Evolutionary conservation across 2,888 invertebrate species (phyloP).

Genomic region (Trimorus sp.): DNA sequence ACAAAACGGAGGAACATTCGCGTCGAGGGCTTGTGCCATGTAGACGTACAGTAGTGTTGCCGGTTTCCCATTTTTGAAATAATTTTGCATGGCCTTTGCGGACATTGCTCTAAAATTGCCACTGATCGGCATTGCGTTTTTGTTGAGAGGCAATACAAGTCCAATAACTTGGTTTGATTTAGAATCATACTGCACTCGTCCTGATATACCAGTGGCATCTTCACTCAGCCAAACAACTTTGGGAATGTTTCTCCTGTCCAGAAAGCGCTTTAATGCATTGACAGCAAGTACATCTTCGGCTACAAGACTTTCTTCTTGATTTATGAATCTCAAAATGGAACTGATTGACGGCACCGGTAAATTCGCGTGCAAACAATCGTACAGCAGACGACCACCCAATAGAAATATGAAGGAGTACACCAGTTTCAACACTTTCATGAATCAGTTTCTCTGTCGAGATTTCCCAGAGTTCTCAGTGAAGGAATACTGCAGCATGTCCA

Average conservation of each 20-base stretch:
- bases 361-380: conserved; percentile 21
- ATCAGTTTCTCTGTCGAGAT: conserved; percentile 1
- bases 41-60: conserved; percentile 46
- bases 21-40: conserved; percentile 53
- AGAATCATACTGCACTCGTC: conserved; percentile 61
- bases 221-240: conserved; percentile 61
- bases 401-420: conserved; percentile 16
- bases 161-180: conserved; percentile 67
- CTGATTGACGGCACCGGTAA: conserved; percentile 11
- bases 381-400: conserved; percentile 23
- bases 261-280: conserved; percentile 56
- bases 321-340: conserved; percentile 11
- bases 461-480: conserved; percentile 3
- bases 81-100: conserved; percentile 55
- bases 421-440: background rate
- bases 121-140: conserved; percentile 60
- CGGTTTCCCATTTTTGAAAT: conserved; percentile 49
- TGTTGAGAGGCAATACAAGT: conserved; percentile 67
- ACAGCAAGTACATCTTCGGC: conserved; percentile 13
- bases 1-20: conserved; percentile 67
- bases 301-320: background rate
- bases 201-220: conserved; percentile 65
- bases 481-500: conserved; percentile 5
- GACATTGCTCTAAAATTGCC: conserved; percentile 60
- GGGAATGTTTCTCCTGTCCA: conserved; percentile 50